Evolutionary conservation across 2,797 vertebrate species (phyloP).

Genomic region (Holocentrus rufus): DNA sequence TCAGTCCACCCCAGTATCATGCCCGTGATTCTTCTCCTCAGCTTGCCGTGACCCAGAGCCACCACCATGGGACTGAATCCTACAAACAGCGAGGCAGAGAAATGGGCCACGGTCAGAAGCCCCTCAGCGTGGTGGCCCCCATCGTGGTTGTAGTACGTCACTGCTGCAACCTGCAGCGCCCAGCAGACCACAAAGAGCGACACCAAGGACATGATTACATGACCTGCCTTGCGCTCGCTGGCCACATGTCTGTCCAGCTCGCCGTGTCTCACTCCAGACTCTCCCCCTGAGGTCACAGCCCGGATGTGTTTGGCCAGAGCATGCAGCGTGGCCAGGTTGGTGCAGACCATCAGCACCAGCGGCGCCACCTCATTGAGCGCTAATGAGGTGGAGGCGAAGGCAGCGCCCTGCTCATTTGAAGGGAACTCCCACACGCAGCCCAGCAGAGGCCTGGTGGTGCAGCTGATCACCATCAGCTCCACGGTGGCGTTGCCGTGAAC

Average conservation of each 20-base stretch:
- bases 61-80: conserved; percentile 86
- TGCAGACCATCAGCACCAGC: conserved; percentile 82
- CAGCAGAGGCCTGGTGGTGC: conserved; percentile 82
- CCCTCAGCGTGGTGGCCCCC: conserved; percentile 74
- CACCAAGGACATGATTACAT: conserved; percentile 82
- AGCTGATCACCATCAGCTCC: conserved; percentile 85
- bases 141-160: conserved; percentile 85
- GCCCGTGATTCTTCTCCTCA: conserved; percentile 75
- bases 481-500: conserved; percentile 77
- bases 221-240: conserved; percentile 81
- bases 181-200: conserved; percentile 84
- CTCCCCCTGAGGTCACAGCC: conserved; percentile 60
- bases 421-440: conserved; percentile 86
- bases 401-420: conserved; percentile 65
- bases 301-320: conserved; percentile 82
- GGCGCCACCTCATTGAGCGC: conserved; percentile 83
- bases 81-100: conserved; percentile 83
- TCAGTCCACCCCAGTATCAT: conserved; percentile 62
- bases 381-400: conserved; percentile 81
- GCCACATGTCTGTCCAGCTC: conserved; percentile 76
- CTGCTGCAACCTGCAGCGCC: conserved; percentile 83
- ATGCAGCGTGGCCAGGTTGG: conserved; percentile 81
- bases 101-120: conserved; percentile 83
- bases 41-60: conserved; percentile 84
- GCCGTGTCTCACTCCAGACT: conserved; percentile 48